phyloP scores from a whole-genome alignment of 2,113 vertebrate genomes.

The Vireo altiloquus region DNA sequence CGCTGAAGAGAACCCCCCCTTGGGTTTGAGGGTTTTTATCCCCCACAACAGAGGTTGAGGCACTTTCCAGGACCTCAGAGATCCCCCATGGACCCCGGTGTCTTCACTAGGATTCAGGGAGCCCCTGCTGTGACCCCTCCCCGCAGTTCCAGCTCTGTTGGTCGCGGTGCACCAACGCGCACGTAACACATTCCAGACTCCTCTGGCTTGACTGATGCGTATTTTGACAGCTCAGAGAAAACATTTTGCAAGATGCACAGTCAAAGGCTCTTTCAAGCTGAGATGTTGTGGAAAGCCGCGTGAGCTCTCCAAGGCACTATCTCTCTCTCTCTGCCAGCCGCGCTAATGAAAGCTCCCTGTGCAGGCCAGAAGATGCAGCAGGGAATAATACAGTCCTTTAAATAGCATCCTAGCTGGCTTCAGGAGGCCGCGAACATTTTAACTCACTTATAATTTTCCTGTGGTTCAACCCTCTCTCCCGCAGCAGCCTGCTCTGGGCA shows the following conservation, averaged over 20 bases:
- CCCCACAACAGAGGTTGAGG: background rate
- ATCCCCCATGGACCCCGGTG: background rate
- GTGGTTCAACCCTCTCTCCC: background rate
- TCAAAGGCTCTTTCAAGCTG: constrained; percentile 20
- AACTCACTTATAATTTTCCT: constrained; percentile 25
- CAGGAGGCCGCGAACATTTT: background rate
- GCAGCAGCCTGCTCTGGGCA: background rate
- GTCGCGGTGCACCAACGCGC: background rate
- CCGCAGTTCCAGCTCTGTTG: background rate
- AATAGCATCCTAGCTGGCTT: constrained; percentile 16
- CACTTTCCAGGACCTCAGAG: background rate
- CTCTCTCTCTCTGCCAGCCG: constrained; percentile 24
- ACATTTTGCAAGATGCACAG: constrained; percentile 37
- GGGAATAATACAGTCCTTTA: constrained; percentile 34
- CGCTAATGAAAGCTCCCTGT: constrained; percentile 5
- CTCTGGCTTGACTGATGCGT: background rate
- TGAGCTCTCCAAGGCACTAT: constrained; percentile 16
- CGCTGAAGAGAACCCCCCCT: background rate
- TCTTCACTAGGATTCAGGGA: background rate
- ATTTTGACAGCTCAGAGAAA: constrained; percentile 49
- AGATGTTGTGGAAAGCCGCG: background rate
- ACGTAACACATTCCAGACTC: background rate
- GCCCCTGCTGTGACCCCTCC: background rate
- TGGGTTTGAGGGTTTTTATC: background rate
- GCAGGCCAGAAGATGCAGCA: constrained; percentile 30